phyloP scores from a whole-genome alignment of 2,113 vertebrate species.

The Pongo pygmaeus region DNA sequence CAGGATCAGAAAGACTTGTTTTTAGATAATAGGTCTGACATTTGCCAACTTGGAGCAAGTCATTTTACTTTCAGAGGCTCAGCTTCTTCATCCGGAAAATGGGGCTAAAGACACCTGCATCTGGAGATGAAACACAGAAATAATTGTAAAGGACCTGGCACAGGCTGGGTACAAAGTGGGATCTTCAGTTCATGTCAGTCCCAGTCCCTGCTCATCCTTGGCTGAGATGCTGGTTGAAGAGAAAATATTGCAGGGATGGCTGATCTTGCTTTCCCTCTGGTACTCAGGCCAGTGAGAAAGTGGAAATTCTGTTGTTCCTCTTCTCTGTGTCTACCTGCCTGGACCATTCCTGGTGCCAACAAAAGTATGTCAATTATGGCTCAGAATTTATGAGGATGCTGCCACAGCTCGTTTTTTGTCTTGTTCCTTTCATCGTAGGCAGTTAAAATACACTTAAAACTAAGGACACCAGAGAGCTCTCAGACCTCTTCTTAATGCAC shows the following conservation, averaged over 20 bases:
- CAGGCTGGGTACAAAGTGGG: neutral
- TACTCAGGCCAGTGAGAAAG: constrained; percentile 1
- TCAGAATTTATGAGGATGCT: constrained; percentile 73
- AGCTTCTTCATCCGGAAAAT: constrained; percentile 27
- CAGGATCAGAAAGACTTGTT: neutral
- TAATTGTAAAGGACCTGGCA: neutral
- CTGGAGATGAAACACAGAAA: neutral
- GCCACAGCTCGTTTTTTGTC: constrained; percentile 70
- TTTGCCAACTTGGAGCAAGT: neutral
- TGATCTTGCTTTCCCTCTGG: fast-evolving
- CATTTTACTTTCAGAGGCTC: neutral
- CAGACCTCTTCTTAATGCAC: constrained; percentile 76
- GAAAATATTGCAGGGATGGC: neutral
- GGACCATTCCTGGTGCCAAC: constrained; percentile 26
- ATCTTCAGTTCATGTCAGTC: neutral
- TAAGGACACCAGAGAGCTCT: constrained; percentile 76
- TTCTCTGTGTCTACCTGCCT: neutral
- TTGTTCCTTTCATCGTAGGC: constrained; percentile 79
- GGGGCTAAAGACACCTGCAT: neutral
- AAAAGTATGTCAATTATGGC: constrained; percentile 54
- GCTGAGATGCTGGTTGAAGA: neutral
- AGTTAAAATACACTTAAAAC: constrained; percentile 82
- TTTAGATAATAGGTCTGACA: neutral
- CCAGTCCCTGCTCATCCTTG: neutral
- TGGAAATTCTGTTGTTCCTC: neutral